Evolutionary conservation across 53 echinoderm and acorn worm species (phyloP).

Genomic region (Mesocentrotus franciscanus): DNA sequence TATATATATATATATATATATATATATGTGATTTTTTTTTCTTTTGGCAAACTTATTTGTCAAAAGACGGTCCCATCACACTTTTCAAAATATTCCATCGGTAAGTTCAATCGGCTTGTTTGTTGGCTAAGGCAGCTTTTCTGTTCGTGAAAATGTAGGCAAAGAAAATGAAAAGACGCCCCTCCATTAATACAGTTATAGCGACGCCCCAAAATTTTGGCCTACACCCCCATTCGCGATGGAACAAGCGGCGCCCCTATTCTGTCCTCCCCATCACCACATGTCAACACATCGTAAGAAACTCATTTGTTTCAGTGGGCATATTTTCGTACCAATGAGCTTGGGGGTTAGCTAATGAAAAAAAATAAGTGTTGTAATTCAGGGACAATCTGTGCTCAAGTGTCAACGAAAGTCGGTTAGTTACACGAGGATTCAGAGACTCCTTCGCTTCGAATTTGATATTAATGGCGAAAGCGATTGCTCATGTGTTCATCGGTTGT

Average conservation of each 20-base stretch:
- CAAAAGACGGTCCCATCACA: not conserved
- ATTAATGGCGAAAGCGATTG: not conserved
- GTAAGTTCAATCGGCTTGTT: not conserved
- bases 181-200: not conserved
- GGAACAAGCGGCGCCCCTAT: not conserved
- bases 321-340: constrained; percentile 43
- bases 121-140: too few relatives aligned
- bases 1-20: too few relatives aligned
- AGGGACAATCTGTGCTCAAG: not conserved
- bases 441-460: not conserved
- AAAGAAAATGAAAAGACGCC: not conserved
- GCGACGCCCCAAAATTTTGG: not conserved
- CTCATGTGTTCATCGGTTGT: not conserved
- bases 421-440: not conserved
- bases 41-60: too few relatives aligned
- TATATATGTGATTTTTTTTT: too few relatives aligned
- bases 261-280: not conserved
- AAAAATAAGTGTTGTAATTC: not conserved
- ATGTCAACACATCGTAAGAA: constrained; percentile 36
- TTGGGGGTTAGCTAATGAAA: not conserved
- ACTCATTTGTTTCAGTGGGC: constrained; percentile 28
- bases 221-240: not conserved
- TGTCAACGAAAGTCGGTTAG: not conserved
- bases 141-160: not conserved
- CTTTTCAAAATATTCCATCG: not conserved